phyloP scores from a whole-genome alignment of 2,113 vertebrate species.

The Philantomba maxwellii region DNA sequence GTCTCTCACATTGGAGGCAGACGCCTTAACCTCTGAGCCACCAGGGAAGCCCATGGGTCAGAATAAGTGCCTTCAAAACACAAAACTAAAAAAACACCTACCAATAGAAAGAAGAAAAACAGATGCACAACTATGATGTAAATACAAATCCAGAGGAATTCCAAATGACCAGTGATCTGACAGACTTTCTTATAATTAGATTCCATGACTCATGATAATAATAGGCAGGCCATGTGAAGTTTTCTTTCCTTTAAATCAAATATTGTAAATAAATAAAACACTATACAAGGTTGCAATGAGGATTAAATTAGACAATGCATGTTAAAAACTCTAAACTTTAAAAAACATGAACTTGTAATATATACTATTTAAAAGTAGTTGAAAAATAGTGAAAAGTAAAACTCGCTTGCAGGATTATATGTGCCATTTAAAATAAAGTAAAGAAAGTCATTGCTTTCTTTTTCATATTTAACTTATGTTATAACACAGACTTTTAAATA shows the following conservation, averaged over 20 bases:
- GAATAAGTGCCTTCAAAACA: not conserved
- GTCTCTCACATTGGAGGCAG: too few species aligned
- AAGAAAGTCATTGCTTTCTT: not conserved
- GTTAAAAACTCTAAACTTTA: not conserved
- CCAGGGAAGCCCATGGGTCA: not conserved
- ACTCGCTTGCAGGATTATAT: not conserved
- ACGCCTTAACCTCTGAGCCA: too few species aligned
- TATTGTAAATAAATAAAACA: not conserved
- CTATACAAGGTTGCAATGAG: not conserved
- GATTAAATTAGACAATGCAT: not conserved
- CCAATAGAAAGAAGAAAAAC: not conserved
- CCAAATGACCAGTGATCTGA: not conserved
- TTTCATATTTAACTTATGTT: not conserved
- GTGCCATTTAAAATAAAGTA: not conserved
- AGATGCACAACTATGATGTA: not conserved
- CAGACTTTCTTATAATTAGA: not conserved
- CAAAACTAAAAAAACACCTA: not conserved
- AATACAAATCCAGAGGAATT: not conserved
- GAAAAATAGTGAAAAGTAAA: slow-evolving; percentile 11
- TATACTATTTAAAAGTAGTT: slow-evolving; percentile 5
- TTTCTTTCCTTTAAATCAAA: not conserved
- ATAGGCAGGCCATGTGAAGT: not conserved
- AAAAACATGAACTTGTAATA: not conserved
- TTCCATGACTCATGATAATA: not conserved
- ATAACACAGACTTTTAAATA: not conserved